Evolutionary conservation across 2,113 vertebrate species (phyloP).

Genomic region (Pterophyllum scalare): DNA sequence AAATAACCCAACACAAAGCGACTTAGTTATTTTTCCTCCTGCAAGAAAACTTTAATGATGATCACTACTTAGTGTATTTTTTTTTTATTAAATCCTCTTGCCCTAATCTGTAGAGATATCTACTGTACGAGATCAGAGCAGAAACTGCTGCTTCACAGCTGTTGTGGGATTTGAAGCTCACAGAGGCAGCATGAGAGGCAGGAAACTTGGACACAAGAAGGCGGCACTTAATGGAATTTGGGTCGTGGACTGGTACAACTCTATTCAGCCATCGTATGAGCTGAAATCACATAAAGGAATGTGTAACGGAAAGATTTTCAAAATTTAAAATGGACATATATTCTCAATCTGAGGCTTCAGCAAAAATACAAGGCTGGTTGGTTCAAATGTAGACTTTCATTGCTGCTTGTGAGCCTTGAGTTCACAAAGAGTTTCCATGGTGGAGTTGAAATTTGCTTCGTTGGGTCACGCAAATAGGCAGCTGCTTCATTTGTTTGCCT

Average conservation of each 20-base stretch:
- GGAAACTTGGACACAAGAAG: background rate
- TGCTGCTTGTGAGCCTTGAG: background rate
- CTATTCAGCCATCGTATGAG: background rate
- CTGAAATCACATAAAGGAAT: background rate
- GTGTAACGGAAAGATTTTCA: background rate
- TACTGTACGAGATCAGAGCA: background rate
- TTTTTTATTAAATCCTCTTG: background rate
- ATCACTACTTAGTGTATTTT: slow-evolving; percentile 46
- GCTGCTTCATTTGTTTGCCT: background rate
- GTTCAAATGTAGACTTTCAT: too few relatives aligned
- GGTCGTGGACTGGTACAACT: background rate
- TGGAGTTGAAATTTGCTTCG: too few relatives aligned
- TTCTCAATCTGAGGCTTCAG: background rate
- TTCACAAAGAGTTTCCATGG: background rate
- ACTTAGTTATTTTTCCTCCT: slow-evolving; percentile 11
- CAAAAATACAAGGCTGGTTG: too few relatives aligned
- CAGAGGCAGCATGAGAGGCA: background rate
- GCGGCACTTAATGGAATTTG: background rate
- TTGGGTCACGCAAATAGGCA: background rate
- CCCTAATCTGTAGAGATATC: slow-evolving; percentile 3
- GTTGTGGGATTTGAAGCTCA: background rate
- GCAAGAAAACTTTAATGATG: slow-evolving; percentile 39
- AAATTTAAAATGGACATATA: too few relatives aligned
- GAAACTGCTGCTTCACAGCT: background rate
- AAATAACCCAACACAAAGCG: slow-evolving; percentile 4